Conservation (phyloP, 1,140 invertebrate genomes). For the Harpegnathos saltator region DNA sequence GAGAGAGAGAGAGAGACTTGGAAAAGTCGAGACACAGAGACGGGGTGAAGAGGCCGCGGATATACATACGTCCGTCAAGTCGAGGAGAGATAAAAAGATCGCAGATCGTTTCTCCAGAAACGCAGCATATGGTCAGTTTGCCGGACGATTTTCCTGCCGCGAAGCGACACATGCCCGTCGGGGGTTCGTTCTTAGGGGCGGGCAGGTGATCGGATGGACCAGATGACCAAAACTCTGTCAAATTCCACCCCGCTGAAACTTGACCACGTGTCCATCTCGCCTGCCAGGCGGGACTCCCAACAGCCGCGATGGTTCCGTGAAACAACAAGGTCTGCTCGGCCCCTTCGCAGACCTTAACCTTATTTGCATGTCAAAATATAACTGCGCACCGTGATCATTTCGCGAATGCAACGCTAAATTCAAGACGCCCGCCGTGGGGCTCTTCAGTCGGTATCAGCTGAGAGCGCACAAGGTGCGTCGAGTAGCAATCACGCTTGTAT, state of each 20-base stretch:
- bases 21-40: background rate
- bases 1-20: background rate
- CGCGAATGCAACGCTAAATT: background rate
- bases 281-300: background rate
- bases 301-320: conserved; percentile 10
- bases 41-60: background rate
- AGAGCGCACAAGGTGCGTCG: too few relatives aligned
- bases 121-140: conserved; percentile 77
- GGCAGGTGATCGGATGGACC: conserved; percentile 80
- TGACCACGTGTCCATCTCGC: conserved; percentile 23
- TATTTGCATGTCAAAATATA: background rate
- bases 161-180: conserved; percentile 70
- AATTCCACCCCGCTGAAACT: conserved; percentile 54
- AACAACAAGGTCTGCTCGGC: background rate
- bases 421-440: background rate
- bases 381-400: background rate
- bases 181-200: conserved; percentile 72
- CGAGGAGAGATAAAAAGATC: conserved; percentile 56
- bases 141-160: conserved; percentile 69
- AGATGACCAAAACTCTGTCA: conserved; percentile 77
- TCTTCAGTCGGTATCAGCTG: background rate
- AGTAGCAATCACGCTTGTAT: too few relatives aligned
- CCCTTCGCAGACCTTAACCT: background rate
- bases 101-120: conserved; percentile 71
- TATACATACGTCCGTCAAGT: conserved; percentile 47